These are phyloP conservation scores for Geococcyx californianus DNA, from an alignment of 2,113 vertebrate species.

Conservation along the genomic window DNA sequence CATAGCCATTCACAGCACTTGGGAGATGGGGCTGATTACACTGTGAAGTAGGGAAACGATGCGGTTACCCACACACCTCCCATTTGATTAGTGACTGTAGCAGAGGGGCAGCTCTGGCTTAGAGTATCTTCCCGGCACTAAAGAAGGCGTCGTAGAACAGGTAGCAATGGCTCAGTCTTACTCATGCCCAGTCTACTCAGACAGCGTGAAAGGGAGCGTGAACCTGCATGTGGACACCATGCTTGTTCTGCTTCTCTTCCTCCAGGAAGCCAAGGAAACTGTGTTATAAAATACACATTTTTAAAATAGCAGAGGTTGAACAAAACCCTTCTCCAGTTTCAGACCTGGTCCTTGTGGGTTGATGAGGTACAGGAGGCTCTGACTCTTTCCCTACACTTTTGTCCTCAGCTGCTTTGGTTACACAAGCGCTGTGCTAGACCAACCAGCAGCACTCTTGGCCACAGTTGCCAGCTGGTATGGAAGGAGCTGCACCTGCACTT, in stretches of 20 bases:
- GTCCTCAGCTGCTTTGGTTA: not conserved
- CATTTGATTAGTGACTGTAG: not conserved
- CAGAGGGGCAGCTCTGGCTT: not conserved
- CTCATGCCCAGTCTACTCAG: not conserved
- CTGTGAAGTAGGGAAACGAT: not conserved
- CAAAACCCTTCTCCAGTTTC: not conserved
- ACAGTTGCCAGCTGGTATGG: not conserved
- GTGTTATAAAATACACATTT: not conserved
- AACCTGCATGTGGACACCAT: not conserved
- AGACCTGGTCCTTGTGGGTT: not conserved
- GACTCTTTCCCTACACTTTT: not conserved
- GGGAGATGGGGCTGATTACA: not conserved
- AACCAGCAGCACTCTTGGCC: accelerated
- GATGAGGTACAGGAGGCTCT: not conserved
- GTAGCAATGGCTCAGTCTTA: not conserved
- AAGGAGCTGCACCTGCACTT: not conserved
- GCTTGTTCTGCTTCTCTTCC: not conserved
- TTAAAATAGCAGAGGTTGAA: not conserved
- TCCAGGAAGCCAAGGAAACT: not conserved
- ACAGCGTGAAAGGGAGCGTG: not conserved
- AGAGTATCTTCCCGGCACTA: not conserved
- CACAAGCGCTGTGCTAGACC: not conserved
- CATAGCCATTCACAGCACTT: not conserved
- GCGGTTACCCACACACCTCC: not conserved
- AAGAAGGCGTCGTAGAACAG: not conserved